Evolutionary conservation across 2,113 vertebrate genomes (phyloP).

Genomic region (Mormyrus lacerda): DNA sequence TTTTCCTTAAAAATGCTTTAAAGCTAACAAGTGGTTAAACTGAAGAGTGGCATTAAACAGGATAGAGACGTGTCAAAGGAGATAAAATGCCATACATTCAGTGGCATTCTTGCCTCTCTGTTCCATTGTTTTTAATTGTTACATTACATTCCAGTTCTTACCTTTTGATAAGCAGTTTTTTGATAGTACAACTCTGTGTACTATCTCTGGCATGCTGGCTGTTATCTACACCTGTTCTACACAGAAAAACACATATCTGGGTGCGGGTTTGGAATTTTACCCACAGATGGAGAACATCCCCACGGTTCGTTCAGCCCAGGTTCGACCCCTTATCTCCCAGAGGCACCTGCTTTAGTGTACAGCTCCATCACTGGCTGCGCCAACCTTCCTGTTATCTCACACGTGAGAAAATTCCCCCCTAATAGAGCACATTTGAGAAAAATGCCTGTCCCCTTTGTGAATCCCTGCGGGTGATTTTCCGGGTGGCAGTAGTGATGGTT

Average conservation of each 20-base stretch:
- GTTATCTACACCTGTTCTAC: slow-evolving; percentile 14
- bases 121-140: background rate
- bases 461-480: background rate
- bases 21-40: background rate
- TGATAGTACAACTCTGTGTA: background rate
- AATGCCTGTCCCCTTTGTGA: background rate
- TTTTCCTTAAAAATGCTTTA: background rate
- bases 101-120: background rate
- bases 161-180: background rate
- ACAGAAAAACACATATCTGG: background rate
- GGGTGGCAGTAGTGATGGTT: background rate
- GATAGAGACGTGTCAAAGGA: background rate
- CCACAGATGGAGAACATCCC: slow-evolving; percentile 23
- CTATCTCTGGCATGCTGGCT: slow-evolving; percentile 5
- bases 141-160: background rate
- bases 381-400: background rate
- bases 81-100: background rate
- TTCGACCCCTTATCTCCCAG: slow-evolving; percentile 31
- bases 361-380: slow-evolving; percentile 10
- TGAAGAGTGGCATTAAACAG: background rate
- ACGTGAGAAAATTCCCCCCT: background rate
- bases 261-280: slow-evolving; percentile 6
- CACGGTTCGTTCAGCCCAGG: slow-evolving; percentile 28
- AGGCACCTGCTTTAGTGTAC: slow-evolving; percentile 45
- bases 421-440: background rate